Percentiles rank a stretch among this genome's conserved stretches.
Conservation (phyloP, 2,113 vertebrate species). For the Caranx melampygus region DNA sequence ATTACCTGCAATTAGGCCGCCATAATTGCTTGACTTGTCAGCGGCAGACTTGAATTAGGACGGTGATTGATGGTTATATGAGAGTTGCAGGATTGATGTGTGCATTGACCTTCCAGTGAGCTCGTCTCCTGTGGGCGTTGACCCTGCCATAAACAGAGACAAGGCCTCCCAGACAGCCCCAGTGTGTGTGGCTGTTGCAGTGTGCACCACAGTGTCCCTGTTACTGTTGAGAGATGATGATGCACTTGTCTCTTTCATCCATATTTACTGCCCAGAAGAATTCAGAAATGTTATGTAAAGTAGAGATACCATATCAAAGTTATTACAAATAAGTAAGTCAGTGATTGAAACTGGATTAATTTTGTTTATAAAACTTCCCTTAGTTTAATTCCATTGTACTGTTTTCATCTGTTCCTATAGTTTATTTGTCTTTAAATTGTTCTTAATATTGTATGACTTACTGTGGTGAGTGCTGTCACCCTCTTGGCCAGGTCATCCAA, state of each 20-base stretch:
- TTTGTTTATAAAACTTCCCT: no score
- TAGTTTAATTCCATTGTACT: no score
- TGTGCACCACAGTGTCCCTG: conserved; percentile 45
- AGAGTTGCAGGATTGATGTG: conserved; percentile 52
- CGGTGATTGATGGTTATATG: conserved; percentile 66
- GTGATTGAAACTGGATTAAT: no score
- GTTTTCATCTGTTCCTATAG: no score
- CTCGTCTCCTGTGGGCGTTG: conserved; percentile 59
- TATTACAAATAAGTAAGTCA: background rate
- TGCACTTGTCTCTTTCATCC: conserved; percentile 37
- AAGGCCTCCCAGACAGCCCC: conserved; percentile 49
- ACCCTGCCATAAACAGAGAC: conserved; percentile 70
- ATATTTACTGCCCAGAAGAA: conserved; percentile 4
- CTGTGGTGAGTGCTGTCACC: no score
- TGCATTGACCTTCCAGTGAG: conserved; percentile 66
- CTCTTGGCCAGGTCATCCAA: no score
- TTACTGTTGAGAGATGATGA: conserved; percentile 65
- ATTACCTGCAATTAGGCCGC: conserved; percentile 70
- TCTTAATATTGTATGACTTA: no score
- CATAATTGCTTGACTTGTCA: conserved; percentile 64
- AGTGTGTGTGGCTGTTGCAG: conserved; percentile 39
- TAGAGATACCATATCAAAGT: background rate
- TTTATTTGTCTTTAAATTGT: no score
- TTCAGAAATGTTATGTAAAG: background rate
- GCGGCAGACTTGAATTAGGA: conserved; percentile 40